Evolutionary conservation across 2,888 invertebrate species (phyloP).

Genomic region (Tenodera sinensis): DNA sequence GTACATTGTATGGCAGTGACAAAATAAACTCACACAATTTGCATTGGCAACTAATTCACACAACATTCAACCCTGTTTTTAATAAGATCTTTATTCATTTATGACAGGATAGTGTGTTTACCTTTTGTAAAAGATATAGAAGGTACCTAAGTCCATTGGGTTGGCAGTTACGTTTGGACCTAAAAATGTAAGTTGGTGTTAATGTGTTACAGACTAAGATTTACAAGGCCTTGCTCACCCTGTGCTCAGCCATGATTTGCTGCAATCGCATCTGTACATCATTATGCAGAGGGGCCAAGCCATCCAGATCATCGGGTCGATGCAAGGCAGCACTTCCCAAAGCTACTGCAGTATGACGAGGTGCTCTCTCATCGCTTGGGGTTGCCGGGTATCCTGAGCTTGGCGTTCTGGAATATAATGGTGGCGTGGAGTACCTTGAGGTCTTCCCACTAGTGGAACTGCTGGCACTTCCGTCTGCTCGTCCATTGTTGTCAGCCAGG

Average conservation of each 20-base stretch:
- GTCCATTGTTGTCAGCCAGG: conserved; percentile 38
- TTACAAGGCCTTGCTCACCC: conserved; percentile 50
- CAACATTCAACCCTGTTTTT: too few relatives aligned
- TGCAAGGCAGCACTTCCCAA: conserved; percentile 36
- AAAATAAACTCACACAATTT: too few relatives aligned
- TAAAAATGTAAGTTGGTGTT: too few relatives aligned
- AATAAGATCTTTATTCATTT: too few relatives aligned
- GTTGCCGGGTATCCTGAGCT: conserved; percentile 57
- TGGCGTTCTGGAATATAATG: conserved; percentile 55
- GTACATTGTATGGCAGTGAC: too few relatives aligned
- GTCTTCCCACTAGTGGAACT: conserved; percentile 28
- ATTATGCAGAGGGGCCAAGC: conserved; percentile 66
- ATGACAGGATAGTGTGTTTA: too few relatives aligned
- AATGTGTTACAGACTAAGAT: background rate
- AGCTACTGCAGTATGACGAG: conserved; percentile 37
- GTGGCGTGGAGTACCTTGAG: conserved; percentile 43
- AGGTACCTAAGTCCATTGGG: too few relatives aligned
- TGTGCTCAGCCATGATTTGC: conserved; percentile 77
- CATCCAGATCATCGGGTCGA: conserved; percentile 64
- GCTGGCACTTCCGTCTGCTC: conserved; percentile 31
- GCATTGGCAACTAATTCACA: too few relatives aligned
- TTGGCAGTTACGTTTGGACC: too few relatives aligned
- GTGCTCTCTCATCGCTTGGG: conserved; percentile 46
- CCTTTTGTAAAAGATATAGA: too few relatives aligned
- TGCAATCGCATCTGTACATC: conserved; percentile 73